Evolutionary conservation across 2,888 invertebrate genomes (phyloP).

Genomic region (Megastigmus dorsalis): DNA sequence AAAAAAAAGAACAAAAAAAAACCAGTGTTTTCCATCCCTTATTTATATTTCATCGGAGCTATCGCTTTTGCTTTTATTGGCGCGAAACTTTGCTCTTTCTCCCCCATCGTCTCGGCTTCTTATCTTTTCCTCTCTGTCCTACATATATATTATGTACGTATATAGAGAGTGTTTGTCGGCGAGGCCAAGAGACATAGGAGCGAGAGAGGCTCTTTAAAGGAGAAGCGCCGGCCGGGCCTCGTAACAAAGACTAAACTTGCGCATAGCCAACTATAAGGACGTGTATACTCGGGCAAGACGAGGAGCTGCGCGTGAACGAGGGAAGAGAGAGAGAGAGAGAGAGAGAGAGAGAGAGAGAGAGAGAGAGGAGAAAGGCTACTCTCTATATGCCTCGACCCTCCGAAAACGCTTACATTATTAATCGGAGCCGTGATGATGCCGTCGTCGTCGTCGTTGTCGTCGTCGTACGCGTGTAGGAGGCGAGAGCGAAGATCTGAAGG

Average conservation of each 20-base stretch:
- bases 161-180: not conserved
- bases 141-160: not conserved
- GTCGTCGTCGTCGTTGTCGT: no score
- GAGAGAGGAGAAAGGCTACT: no score
- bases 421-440: not conserved
- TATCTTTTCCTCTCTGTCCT: not conserved
- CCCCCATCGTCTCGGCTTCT: not conserved
- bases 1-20: not conserved
- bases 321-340: not conserved
- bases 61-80: not conserved
- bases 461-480: not conserved
- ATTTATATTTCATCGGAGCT: not conserved
- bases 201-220: no score
- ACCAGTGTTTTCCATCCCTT: not conserved
- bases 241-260: constrained; percentile 32
- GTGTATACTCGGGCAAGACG: no score
- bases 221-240: not conserved
- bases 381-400: not conserved
- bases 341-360: not conserved
- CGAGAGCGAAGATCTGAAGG: not conserved
- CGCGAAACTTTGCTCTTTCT: constrained; percentile 8
- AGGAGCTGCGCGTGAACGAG: not conserved
- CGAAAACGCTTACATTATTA: constrained; percentile 35
- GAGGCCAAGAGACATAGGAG: no score
- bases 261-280: constrained; percentile 10